Percentiles rank a stretch among this genome's conserved stretches.
phyloP scores from a whole-genome alignment of 2,888 invertebrate genomes.

The Sinodicranocentrus sp. region DNA sequence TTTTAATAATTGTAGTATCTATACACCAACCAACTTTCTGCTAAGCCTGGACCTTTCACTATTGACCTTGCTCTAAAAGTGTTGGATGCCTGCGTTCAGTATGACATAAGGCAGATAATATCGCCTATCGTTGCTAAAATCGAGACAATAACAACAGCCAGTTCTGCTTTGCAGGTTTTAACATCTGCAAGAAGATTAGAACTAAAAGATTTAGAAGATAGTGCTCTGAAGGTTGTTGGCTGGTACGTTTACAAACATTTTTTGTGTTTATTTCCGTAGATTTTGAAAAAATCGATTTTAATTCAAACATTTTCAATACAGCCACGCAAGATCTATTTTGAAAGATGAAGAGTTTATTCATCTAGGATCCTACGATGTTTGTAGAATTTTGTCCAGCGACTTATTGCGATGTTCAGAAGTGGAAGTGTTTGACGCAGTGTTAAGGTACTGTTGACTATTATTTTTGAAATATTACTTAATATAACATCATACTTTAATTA shows the following conservation, averaged over 20 bases:
- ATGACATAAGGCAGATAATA: not conserved
- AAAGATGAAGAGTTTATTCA: not conserved
- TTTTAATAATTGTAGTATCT: slow-evolving; percentile 17
- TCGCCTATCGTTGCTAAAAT: not conserved
- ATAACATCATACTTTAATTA: too few species aligned
- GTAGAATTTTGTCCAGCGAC: slow-evolving; percentile 45
- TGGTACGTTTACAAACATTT: slow-evolving; percentile 1
- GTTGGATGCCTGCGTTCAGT: slow-evolving; percentile 23
- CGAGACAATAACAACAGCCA: not conserved
- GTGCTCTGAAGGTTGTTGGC: slow-evolving; percentile 13
- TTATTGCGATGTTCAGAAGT: slow-evolving; percentile 24
- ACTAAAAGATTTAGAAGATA: slow-evolving; percentile 1
- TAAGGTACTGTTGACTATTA: slow-evolving; percentile 23
- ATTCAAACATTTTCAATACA: too few species aligned
- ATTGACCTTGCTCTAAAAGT: not conserved
- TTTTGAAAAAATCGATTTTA: too few species aligned
- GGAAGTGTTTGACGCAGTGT: slow-evolving; percentile 30
- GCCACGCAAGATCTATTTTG: not conserved
- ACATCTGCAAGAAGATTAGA: not conserved
- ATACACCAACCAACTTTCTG: not conserved
- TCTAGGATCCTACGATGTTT: slow-evolving; percentile 33
- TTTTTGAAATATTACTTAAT: too few species aligned
- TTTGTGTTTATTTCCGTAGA: too few species aligned
- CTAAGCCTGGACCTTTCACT: not conserved
- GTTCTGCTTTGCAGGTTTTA: slow-evolving; percentile 25